Conservation (phyloP, 2,888 invertebrate species). For the Oligia fasciuncula region DNA sequence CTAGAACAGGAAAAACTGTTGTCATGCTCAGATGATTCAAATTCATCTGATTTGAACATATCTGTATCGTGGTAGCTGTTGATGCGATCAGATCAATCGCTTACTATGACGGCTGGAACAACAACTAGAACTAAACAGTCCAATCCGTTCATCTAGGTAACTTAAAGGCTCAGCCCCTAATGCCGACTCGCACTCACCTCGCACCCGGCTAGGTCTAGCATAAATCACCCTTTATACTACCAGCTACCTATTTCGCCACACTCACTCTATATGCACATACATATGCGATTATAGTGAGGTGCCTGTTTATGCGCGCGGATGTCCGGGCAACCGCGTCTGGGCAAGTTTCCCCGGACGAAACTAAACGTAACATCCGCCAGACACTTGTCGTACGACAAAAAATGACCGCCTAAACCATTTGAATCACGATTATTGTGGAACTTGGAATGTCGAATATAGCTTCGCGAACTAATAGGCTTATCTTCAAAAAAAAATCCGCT, state of each 20-base stretch:
- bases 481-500: not conserved
- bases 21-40: not conserved
- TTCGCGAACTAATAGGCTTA: not conserved
- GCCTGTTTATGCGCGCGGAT: slow-evolving; percentile 58
- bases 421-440: slow-evolving; percentile 17
- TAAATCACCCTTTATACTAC: not conserved
- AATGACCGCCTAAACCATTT: slow-evolving; percentile 47
- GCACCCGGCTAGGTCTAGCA: not conserved
- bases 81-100: not conserved
- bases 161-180: not conserved
- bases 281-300: slow-evolving; percentile 43
- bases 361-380: slow-evolving; percentile 61
- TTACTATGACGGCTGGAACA: not conserved
- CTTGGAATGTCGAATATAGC: slow-evolving; percentile 2
- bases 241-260: slow-evolving; percentile 41
- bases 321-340: slow-evolving; percentile 57
- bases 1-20: not conserved
- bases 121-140: not conserved
- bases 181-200: not conserved
- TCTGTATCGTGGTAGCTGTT: not conserved
- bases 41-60: not conserved
- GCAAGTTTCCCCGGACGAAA: slow-evolving; percentile 65
- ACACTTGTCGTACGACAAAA: slow-evolving; percentile 47
- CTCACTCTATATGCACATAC: slow-evolving; percentile 39
- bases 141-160: not conserved